Conservation (phyloP, 2,888 invertebrate genomes). For the Griposia aprilina region DNA sequence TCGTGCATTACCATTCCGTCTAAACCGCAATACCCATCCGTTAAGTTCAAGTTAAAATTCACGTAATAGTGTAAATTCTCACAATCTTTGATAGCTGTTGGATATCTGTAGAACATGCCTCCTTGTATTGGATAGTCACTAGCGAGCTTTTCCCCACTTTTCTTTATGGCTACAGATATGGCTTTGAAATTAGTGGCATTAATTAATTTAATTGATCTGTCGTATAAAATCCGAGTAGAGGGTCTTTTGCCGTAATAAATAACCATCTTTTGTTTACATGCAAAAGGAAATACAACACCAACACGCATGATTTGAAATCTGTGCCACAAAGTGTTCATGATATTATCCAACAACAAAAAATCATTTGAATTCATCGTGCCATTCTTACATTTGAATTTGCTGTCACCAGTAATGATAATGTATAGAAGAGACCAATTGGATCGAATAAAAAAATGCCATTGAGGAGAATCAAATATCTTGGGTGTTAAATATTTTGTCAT, state of each 20-base stretch:
- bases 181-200: conserved; percentile 51
- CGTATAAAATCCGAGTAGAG: conserved; percentile 64
- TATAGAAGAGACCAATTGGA: conserved; percentile 71
- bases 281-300: conserved; percentile 71
- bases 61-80: conserved; percentile 68
- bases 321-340: conserved; percentile 76
- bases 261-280: conserved; percentile 70
- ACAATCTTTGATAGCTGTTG: conserved; percentile 76
- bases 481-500: conserved; percentile 56
- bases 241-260: conserved; percentile 69
- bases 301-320: conserved; percentile 66
- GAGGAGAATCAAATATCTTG: conserved; percentile 47
- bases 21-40: conserved; percentile 74
- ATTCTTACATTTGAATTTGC: conserved; percentile 66
- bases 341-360: conserved; percentile 61
- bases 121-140: conserved; percentile 73
- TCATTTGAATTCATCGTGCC: conserved; percentile 63
- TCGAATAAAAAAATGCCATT: conserved; percentile 33
- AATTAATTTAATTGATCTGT: conserved; percentile 72
- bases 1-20: conserved; percentile 78
- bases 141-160: conserved; percentile 59
- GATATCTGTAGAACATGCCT: conserved; percentile 77
- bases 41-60: conserved; percentile 59
- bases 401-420: conserved; percentile 68
- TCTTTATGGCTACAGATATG: conserved; percentile 44